Evolutionary conservation across 2,113 vertebrate species (phyloP).

Genomic region (Myotis brandtii): DNA sequence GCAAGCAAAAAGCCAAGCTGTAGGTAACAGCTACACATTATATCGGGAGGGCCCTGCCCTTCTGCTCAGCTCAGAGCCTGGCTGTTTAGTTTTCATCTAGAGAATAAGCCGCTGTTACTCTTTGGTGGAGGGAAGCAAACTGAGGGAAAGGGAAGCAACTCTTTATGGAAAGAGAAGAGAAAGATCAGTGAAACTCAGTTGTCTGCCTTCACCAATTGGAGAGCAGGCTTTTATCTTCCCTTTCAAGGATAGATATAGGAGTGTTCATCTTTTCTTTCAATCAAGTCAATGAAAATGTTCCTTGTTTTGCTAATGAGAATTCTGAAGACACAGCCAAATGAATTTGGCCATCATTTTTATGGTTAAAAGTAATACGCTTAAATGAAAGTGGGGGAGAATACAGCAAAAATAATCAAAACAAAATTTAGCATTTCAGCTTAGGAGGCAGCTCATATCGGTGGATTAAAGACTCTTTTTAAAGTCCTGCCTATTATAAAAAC

Average conservation of each 20-base stretch:
- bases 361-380: constrained; percentile 38
- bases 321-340: constrained; percentile 45
- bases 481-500: background rate
- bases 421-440: constrained; percentile 36
- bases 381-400: background rate
- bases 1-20: constrained; percentile 45
- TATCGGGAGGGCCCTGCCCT: background rate
- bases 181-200: constrained; percentile 29
- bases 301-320: constrained; percentile 57
- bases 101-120: constrained; percentile 49
- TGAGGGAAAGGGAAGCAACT: constrained; percentile 16
- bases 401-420: constrained; percentile 50
- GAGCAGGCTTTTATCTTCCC: background rate
- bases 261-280: background rate
- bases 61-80: constrained; percentile 40
- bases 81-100: constrained; percentile 39
- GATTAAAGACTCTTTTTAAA: constrained; percentile 58
- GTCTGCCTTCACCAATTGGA: background rate
- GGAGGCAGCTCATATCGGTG: background rate
- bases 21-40: constrained; percentile 53
- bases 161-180: constrained; percentile 15
- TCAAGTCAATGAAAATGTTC: constrained; percentile 10
- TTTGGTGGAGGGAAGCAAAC: constrained; percentile 46
- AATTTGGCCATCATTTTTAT: constrained; percentile 46
- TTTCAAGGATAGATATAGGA: constrained; percentile 48